phyloP scores from a whole-genome alignment of 2,113 vertebrate species.

The Pandion haliaetus region DNA sequence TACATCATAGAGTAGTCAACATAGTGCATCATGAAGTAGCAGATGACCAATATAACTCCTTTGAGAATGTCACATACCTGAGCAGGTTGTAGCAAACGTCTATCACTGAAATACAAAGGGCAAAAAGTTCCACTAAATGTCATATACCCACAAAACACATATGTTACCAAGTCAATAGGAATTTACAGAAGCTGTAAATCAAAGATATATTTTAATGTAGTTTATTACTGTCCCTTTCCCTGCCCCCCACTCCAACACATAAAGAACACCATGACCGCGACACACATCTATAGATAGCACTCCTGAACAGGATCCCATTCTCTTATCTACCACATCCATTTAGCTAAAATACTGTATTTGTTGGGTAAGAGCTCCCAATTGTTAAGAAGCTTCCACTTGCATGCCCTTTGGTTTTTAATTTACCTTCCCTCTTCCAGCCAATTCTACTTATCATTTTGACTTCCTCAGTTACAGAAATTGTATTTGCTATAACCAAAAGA shows the following conservation, averaged over 20 bases:
- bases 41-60: slow-evolving; percentile 91
- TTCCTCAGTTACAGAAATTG: background rate
- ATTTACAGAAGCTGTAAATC: background rate
- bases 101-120: slow-evolving; percentile 79
- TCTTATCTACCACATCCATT: background rate
- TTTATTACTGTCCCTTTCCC: background rate
- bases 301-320: background rate
- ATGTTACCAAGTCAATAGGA: background rate
- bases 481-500: background rate
- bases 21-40: slow-evolving; percentile 97
- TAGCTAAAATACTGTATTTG: background rate
- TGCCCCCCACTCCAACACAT: background rate
- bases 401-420: background rate
- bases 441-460: background rate
- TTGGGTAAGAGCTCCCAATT: background rate
- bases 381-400: background rate
- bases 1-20: slow-evolving; percentile 99
- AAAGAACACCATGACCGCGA: background rate
- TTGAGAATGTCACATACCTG: slow-evolving; percentile 97
- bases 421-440: background rate
- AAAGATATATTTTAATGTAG: background rate
- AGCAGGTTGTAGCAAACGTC: slow-evolving; percentile 92
- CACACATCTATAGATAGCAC: background rate
- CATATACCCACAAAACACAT: background rate
- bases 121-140: background rate